These are phyloP conservation scores for Neomorphus geoffroyi DNA, from an alignment of 2,797 vertebrate species.

Conservation along the genomic window DNA sequence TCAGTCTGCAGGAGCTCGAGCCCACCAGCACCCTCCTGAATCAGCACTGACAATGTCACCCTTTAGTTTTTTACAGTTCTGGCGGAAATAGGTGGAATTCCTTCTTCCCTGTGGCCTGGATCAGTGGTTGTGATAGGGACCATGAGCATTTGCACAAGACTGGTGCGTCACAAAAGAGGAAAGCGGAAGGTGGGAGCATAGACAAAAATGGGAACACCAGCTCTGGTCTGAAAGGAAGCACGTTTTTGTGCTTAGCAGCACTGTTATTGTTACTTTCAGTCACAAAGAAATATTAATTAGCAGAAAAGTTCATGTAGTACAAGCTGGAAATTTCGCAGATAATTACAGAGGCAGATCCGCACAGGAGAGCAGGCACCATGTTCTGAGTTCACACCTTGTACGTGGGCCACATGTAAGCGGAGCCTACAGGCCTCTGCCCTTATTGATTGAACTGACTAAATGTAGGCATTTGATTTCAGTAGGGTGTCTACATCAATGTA, in stretches of 20 bases:
- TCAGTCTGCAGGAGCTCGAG: background rate
- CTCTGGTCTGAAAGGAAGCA: background rate
- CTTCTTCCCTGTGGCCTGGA: background rate
- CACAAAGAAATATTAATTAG: background rate
- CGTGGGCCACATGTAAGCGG: accelerated
- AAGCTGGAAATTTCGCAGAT: background rate
- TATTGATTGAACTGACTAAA: background rate
- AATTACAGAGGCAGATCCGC: background rate
- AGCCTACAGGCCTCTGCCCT: background rate
- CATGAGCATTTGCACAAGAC: accelerated
- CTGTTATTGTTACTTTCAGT: background rate
- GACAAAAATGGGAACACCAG: background rate
- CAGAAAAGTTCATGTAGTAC: background rate
- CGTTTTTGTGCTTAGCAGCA: accelerated
- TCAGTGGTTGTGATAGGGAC: accelerated
- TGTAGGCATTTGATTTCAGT: background rate
- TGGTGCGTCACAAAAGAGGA: accelerated
- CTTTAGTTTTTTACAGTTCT: background rate
- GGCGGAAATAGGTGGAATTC: background rate
- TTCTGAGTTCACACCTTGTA: background rate
- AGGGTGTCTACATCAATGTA: background rate
- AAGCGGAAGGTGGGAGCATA: background rate
- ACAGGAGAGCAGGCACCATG: background rate
- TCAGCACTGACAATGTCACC: background rate
- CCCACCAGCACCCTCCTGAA: background rate